A percentile compares a stretch with the other conserved stretches of the same genome.
phyloP scores from a whole-genome alignment of 1,140 invertebrate species.

The Calosoma granatense region DNA sequence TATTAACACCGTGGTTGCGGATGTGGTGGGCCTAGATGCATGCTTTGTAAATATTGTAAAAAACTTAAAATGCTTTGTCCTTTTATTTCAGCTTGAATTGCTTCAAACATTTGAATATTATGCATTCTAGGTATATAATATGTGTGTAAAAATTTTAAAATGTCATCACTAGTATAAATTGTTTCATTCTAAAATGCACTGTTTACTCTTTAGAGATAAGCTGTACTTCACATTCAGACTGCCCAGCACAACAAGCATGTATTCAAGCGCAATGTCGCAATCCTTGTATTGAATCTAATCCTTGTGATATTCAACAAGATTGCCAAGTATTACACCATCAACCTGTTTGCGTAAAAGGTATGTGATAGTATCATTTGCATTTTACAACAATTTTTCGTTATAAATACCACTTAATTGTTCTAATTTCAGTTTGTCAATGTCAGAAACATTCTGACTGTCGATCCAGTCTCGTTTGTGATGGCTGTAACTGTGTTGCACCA shows the following conservation, averaged over 20 bases:
- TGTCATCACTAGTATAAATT: no score
- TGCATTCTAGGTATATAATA: background rate
- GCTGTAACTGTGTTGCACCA: constrained; percentile 48
- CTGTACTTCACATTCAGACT: constrained; percentile 58
- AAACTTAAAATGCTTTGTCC: background rate
- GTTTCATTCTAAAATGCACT: background rate
- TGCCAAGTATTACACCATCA: constrained; percentile 69
- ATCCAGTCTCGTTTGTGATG: constrained; percentile 47
- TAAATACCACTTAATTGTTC: no score
- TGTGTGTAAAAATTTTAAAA: no score
- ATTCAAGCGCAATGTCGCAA: constrained; percentile 64
- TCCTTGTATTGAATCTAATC: constrained; percentile 45
- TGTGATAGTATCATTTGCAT: constrained; percentile 21
- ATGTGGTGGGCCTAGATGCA: background rate
- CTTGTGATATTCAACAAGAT: constrained; percentile 53
- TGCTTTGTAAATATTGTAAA: background rate
- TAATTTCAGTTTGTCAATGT: constrained; percentile 58
- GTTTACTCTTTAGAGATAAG: constrained; percentile 47
- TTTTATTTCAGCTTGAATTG: background rate
- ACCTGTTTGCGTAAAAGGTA: constrained; percentile 68
- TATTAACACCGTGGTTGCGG: background rate
- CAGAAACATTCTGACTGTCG: constrained; percentile 51
- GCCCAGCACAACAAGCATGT: constrained; percentile 64
- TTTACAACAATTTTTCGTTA: no score
- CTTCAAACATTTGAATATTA: background rate